A percentile compares a stretch with the other conserved stretches of the same genome.
Conservation (phyloP, 2,113 vertebrate species). For the Platichthys stellatus region DNA sequence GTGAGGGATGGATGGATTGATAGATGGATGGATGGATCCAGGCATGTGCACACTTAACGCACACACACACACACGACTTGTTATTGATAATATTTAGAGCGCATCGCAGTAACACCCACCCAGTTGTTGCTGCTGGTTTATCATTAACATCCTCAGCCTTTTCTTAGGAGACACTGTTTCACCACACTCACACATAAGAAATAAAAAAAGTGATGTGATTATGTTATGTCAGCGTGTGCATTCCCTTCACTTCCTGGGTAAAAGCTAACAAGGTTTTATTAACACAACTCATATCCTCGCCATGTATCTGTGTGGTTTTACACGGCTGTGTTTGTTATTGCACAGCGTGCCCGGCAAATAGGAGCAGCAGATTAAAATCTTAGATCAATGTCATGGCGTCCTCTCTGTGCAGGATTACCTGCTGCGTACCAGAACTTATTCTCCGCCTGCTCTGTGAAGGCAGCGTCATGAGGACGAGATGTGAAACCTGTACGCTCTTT, state of each 20-base stretch:
- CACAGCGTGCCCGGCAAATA: slow-evolving; percentile 61
- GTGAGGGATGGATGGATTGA: slow-evolving; percentile 23
- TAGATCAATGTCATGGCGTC: slow-evolving; percentile 73
- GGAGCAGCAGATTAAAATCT: slow-evolving; percentile 74
- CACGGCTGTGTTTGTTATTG: slow-evolving; percentile 55
- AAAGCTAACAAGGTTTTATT: slow-evolving; percentile 48
- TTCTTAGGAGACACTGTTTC: slow-evolving; percentile 11
- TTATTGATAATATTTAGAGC: slow-evolving; percentile 71
- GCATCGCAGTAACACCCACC: slow-evolving; percentile 57
- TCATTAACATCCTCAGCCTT: slow-evolving; percentile 53
- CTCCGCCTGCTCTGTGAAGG: slow-evolving; percentile 39
- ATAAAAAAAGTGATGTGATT: slow-evolving; percentile 17
- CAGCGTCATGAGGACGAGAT: slow-evolving; percentile 41
- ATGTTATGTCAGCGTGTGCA: slow-evolving; percentile 13
- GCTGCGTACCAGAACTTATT: slow-evolving; percentile 56
- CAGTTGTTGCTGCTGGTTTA: slow-evolving; percentile 45
- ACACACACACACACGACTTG: slow-evolving; percentile 14
- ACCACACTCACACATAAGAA: background rate
- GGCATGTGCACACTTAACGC: slow-evolving; percentile 4
- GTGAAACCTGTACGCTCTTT: slow-evolving; percentile 1
- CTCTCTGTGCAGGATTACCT: slow-evolving; percentile 57
- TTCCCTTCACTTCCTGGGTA: slow-evolving; percentile 14
- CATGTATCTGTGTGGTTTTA: slow-evolving; percentile 33
- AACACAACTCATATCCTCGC: slow-evolving; percentile 47
- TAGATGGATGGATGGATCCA: slow-evolving; percentile 11